These are phyloP conservation scores for Caenorhabditis elegans DNA, from an alignment of 1,140 invertebrate species.

Conservation along the genomic window DNA sequence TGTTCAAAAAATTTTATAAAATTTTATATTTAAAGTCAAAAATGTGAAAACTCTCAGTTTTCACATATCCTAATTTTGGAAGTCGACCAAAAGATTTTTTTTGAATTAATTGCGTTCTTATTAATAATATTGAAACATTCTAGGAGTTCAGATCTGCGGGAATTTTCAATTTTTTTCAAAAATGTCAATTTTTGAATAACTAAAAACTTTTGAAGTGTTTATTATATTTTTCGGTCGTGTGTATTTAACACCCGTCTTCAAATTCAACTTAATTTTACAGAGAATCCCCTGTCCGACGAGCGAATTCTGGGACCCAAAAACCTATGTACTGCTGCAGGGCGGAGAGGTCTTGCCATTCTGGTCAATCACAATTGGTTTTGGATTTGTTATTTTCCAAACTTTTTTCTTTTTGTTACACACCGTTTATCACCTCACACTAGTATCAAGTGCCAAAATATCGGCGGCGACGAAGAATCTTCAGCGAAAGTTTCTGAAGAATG, in stretches of 20 bases:
- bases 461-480: neutral
- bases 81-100: neutral
- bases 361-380: neutral
- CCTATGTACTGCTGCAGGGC: neutral
- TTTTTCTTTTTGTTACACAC: neutral
- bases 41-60: no score
- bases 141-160: no score
- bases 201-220: no score
- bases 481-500: neutral
- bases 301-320: neutral
- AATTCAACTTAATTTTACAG: neutral
- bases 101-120: neutral
- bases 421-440: neutral
- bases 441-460: neutral
- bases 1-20: no score
- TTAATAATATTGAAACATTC: no score
- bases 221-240: no score
- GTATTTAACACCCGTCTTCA: no score
- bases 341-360: neutral
- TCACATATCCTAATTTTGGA: no score
- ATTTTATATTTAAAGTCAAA: no score
- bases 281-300: neutral
- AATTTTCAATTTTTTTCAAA: no score
- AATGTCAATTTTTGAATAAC: no score
- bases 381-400: neutral